Evolutionary conservation across 2,888 invertebrate species (phyloP), one percentile per base, ranked within the genome.

Genomic region (Mimas tiliae): DNA sequence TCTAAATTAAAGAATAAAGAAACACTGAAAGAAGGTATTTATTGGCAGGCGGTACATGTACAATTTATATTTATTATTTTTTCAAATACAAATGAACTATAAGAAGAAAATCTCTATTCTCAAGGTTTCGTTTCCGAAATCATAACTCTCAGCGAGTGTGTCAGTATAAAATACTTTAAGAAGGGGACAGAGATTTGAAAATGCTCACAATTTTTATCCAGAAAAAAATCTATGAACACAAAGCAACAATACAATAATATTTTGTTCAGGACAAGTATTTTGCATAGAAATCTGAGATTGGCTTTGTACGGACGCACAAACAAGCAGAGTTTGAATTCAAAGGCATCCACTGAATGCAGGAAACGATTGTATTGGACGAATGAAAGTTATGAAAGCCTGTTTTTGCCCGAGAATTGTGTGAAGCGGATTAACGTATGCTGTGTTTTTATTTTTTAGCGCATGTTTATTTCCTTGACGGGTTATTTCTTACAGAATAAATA

Each of bases 221-320:
- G 16, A 65, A 65, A 65, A 83, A 89, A 86, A 86, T 85, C 80
- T 84, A 87, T 86, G 80, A 84, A 74, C 79, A 88, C 87, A 88
- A 86, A 87, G 85, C 83, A 82, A 85, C 82, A 83, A 83, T 84
- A 80, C 76, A 76, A 81, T 84, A 85, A 86, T 89, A 88, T 90
- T 90, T 87, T 87, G 82, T 82, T 84, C 79, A 74, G 72, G 73
- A 69, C 69, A 80, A 85, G 81, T 86, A 79, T 84, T 89, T 90
- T 87, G 87, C 87, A 88, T 86, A 82, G 84, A 84, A 89, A 88
- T 88, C 83, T 82, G 78, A 74, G 82, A 88, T 88, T 90, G 87
- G 85, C 86, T 86, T 89, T 90, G 87, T 90, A 78, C 83, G 84
- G 83, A 80, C 83, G 74, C 82, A 82, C 86, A 89, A 89, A 90